phyloP scores from a whole-genome alignment of 2,888 invertebrate species.

The Agonum fuliginosum region DNA sequence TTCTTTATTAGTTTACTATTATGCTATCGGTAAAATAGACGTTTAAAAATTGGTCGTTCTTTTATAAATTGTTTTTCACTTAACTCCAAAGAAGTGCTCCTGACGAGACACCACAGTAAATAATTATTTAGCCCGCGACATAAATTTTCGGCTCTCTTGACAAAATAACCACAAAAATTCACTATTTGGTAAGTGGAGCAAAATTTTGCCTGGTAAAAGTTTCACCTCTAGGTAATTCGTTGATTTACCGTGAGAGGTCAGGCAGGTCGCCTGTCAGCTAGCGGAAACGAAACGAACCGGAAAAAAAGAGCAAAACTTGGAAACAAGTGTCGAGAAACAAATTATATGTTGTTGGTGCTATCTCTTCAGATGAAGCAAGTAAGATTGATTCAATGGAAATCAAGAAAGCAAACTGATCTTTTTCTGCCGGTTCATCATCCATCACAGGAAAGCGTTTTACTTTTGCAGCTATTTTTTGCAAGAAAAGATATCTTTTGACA shows the following conservation, averaged over 20 bases:
- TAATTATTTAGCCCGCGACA: neutral
- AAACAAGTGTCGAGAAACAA: slow-evolving; percentile 38
- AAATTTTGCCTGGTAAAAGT: slow-evolving; percentile 1
- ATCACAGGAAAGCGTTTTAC: neutral
- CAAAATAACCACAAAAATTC: slow-evolving; percentile 8
- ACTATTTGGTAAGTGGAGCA: neutral
- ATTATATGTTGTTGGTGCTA: slow-evolving; percentile 34
- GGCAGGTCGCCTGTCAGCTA: slow-evolving; percentile 16
- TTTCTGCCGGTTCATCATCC: slow-evolving; percentile 1
- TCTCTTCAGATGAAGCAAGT: slow-evolving; percentile 9
- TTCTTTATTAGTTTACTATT: too few relatives aligned
- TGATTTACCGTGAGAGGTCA: slow-evolving; percentile 28
- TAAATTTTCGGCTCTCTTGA: neutral
- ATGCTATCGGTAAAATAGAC: too few relatives aligned
- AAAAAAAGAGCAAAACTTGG: slow-evolving; percentile 28
- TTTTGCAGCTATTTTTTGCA: neutral
- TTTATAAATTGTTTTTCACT: neutral
- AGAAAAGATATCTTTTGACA: neutral
- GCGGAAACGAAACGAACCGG: slow-evolving; percentile 16
- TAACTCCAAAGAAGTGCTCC: neutral
- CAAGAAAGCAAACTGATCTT: slow-evolving; percentile 36
- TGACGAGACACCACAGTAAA: too few relatives aligned
- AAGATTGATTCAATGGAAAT: slow-evolving; percentile 39
- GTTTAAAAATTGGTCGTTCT: too few relatives aligned
- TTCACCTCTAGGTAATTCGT: slow-evolving; percentile 19